These are phyloP conservation scores for Balearica regulorum DNA, from an alignment of 2,797 vertebrate genomes.

Conservation along the genomic window DNA sequence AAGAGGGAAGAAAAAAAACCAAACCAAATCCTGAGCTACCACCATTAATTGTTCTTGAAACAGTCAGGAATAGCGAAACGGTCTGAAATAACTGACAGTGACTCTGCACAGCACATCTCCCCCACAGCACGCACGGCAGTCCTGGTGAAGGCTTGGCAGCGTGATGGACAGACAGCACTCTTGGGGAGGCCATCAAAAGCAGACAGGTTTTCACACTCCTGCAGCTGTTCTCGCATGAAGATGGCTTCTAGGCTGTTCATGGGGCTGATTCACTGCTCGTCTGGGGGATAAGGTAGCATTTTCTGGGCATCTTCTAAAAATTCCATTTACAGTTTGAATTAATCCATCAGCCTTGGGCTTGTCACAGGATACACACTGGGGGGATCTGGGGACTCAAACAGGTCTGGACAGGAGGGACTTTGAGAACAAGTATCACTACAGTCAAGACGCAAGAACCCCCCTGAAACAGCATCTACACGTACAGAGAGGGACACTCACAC, in stretches of 20 bases:
- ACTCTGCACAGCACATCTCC: neutral
- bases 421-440: neutral
- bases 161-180: neutral
- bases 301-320: neutral
- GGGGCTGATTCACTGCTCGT: neutral
- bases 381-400: neutral
- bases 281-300: accelerated
- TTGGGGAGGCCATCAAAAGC: neutral
- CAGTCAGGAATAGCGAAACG: neutral
- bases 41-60: neutral
- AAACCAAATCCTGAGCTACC: neutral
- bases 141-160: neutral
- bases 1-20: neutral
- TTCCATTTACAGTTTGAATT: neutral
- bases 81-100: neutral
- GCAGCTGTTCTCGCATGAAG: neutral
- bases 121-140: accelerated
- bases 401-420: neutral
- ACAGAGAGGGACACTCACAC: neutral
- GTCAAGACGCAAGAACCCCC: neutral
- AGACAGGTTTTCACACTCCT: neutral
- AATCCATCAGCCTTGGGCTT: neutral
- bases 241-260: neutral
- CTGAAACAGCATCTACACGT: accelerated
- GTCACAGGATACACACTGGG: neutral